A percentile compares a stretch with the other conserved stretches of the same genome.
Conservation (phyloP, 2,797 vertebrate genomes). For the Eospalax fontanierii region DNA sequence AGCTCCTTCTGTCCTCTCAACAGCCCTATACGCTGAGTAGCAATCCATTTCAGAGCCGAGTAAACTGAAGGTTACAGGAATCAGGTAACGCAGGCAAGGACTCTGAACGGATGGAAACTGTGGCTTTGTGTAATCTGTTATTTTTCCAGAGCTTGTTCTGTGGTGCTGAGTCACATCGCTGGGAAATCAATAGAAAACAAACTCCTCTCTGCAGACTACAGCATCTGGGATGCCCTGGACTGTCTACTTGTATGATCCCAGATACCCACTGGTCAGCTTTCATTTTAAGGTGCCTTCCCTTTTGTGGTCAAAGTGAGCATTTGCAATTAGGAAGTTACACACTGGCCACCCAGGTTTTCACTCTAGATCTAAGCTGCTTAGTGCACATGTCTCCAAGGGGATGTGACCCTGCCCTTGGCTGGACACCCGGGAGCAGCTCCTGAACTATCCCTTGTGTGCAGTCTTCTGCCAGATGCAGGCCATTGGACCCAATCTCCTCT, state of each 20-base stretch:
- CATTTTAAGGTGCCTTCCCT: constrained; percentile 50
- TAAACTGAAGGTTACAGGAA: background rate
- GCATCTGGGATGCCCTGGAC: background rate
- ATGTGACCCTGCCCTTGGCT: background rate
- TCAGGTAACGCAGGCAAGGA: background rate
- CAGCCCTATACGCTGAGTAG: background rate
- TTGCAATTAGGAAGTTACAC: constrained; percentile 63
- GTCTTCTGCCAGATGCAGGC: background rate
- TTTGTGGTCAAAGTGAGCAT: constrained; percentile 53
- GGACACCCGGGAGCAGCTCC: background rate
- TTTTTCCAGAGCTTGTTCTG: background rate
- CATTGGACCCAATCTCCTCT: background rate
- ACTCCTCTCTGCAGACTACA: background rate
- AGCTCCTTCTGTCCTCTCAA: background rate
- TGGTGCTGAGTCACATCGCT: background rate
- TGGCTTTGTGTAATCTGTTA: background rate
- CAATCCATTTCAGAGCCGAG: constrained; percentile 33
- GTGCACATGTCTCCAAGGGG: background rate
- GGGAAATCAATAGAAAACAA: background rate
- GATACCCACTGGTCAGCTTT: background rate
- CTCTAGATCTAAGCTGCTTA: constrained; percentile 25
- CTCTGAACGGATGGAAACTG: background rate
- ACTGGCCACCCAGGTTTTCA: constrained; percentile 24
- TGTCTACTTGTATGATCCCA: constrained; percentile 7
- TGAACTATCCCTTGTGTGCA: background rate